Evolutionary conservation across 92 coral and sea anemone species (phyloP), one percentile per base, ranked within the genome.

Genomic region (Porites evermanni): DNA sequence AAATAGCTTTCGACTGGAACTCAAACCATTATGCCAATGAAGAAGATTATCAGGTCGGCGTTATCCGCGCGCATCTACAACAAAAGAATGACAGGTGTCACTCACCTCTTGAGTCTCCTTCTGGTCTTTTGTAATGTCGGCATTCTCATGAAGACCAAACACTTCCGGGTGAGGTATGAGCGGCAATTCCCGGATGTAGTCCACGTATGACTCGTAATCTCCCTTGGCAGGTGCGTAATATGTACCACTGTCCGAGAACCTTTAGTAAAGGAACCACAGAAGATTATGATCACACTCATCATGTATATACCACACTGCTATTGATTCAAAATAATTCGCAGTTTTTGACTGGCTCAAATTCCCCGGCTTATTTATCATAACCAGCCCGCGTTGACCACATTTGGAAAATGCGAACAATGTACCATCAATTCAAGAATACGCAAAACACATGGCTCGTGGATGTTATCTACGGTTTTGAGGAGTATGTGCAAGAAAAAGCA

Each of bases 71-170:
- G 23, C 23, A 8, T 66, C 1, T 16, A 67, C 20, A 12, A 5
- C 4, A n/a, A 1, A 16, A 16, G 85, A 4, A 1, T 44, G 29
- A 53, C 67, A 20, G 52, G 11, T 73, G 67, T 1, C 32, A 24
- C 82, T 8, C n/a, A 96, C 99, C 98, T 97, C 99, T 51, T 93
- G 96, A 12, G 99, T 97, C 77, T 97, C 99, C 68, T 97, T 97
- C 92, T 97, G 99, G 84, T 95, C 99, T 81, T 97, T 97, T 32
- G 99, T 97, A 75, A 97, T 97, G 87, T 97, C 99, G 14, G 99
- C 99, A 78, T 97, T 97, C 84, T 97, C 99, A 74, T 97, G 99
- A 23, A 97, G 95, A 47, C 99, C 99, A 76, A 97, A 97, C 80
- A 97, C 98, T 79, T 97, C 99, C 8, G 99, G 99, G 81, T 97